Base-by-base conservation (phyloP, 2,113 vertebrate species). In the Rattus rattus region DNA sequence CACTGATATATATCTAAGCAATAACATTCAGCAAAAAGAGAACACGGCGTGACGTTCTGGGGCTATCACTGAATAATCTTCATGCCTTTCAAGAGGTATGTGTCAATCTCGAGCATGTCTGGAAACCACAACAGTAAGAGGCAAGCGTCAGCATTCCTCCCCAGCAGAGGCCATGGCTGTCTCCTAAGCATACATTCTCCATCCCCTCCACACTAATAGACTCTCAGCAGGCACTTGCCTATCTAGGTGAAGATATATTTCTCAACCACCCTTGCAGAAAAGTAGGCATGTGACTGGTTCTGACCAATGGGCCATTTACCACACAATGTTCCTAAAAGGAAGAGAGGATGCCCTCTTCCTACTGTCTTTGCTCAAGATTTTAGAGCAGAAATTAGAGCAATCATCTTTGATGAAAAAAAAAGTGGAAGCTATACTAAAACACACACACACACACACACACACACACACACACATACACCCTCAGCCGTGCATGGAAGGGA, bases 351-450 rank as follows among this genome's bases (percentile, higher is more conserved):
- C 4, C 33, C 10, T 85, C 65, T 59, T 80, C 94, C 80, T 70
- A n/a, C 20, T 54, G 39, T 69, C 49, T 85, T 73, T 65, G 81
- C 54, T 72, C 70, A 75, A 11, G n/a, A 16, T 56, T 36, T 69
- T 69, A 69, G 67, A 20, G 79, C 6, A 92, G 92, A 88, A 95
- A 80, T 39, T 75, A 54, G 47, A 90, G n/a, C 36, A 84, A 49
- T 4, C 43, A 86, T 86, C 43, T 86, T 85, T 33, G 28, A 39
- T 10, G 30, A 17, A 85, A 84, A 61, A 61, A 28, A 49, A 30
- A 77, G 39, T 52, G 22, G 11, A 81, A 88, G 56, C 43, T 47
- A 3, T 65, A 30, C 7, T 85, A 84, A 84, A 43, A 43, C 80
- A 59, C 19, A 26, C 73, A 75, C 22, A 22, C 19, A 10, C n/a